Conservation (phyloP, 2,888 invertebrate species). For the Apoderus coryli region DNA sequence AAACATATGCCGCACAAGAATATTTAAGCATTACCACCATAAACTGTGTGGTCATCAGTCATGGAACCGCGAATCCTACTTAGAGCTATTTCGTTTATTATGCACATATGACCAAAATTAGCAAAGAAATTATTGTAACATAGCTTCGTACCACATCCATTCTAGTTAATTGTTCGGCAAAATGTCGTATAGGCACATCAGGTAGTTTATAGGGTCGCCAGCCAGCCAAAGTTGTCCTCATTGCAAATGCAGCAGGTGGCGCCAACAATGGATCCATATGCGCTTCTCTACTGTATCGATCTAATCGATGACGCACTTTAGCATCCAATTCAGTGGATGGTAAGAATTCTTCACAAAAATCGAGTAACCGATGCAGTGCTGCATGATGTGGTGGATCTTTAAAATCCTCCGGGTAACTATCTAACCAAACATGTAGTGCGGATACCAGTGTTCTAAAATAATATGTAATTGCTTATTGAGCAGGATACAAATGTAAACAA, state of each 20-base stretch:
- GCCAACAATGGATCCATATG: conserved; percentile 36
- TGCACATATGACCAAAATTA: no score
- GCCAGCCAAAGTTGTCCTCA: conserved; percentile 29
- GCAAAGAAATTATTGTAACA: no score
- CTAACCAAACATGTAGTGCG: conserved; percentile 92
- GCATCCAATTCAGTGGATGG: conserved; percentile 76
- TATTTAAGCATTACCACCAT: no score
- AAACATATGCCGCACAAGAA: no score
- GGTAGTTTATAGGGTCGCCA: conserved; percentile 57
- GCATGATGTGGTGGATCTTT: conserved; percentile 65
- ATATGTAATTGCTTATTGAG: no score
- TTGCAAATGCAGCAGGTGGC: conserved; percentile 32
- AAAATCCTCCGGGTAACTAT: conserved; percentile 93
- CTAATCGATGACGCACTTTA: conserved; percentile 62
- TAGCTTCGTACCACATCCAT: conserved; percentile 89
- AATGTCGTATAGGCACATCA: conserved; percentile 74
- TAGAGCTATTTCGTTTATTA: no score
- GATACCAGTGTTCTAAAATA: conserved; percentile 70
- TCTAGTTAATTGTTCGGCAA: conserved; percentile 94
- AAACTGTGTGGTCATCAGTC: no score
- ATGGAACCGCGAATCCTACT: no score
- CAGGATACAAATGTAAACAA: no score
- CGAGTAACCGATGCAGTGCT: conserved; percentile 66
- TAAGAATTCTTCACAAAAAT: conserved; percentile 70
- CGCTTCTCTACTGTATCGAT: conserved; percentile 44